phyloP scores from a whole-genome alignment of 2,113 vertebrate species.

The Hemicordylus capensis region DNA sequence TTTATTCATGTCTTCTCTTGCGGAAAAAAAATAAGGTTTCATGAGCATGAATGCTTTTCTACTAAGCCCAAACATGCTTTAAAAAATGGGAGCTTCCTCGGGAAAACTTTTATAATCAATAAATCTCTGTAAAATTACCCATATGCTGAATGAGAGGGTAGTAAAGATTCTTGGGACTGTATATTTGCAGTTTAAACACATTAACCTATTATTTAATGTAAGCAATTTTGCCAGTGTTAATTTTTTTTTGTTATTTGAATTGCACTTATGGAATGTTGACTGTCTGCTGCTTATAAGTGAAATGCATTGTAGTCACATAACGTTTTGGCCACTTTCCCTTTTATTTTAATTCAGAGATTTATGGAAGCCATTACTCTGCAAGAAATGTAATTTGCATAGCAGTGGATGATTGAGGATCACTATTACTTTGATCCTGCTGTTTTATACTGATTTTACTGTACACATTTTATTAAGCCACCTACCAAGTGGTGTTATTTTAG shows the following conservation, averaged over 20 bases:
- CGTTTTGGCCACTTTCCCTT: neutral
- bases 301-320: neutral
- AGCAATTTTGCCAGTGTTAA: neutral
- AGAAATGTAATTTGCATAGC: constrained; percentile 51
- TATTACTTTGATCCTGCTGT: constrained; percentile 35
- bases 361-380: constrained; percentile 36
- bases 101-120: neutral
- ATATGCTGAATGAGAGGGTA: neutral
- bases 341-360: constrained; percentile 40
- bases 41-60: neutral
- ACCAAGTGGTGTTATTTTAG: constrained; percentile 15
- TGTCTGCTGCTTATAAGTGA: neutral
- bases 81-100: neutral
- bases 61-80: neutral
- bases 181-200: neutral
- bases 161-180: neutral
- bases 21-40: neutral
- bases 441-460: constrained; percentile 45
- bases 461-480: constrained; percentile 43
- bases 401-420: constrained; percentile 40
- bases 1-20: neutral
- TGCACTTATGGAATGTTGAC: constrained; percentile 1
- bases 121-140: neutral
- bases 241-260: neutral
- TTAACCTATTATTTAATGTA: constrained; percentile 3